These are phyloP conservation scores for Polyploca ridens DNA, from an alignment of 2,888 invertebrate species.

Conservation along the genomic window DNA sequence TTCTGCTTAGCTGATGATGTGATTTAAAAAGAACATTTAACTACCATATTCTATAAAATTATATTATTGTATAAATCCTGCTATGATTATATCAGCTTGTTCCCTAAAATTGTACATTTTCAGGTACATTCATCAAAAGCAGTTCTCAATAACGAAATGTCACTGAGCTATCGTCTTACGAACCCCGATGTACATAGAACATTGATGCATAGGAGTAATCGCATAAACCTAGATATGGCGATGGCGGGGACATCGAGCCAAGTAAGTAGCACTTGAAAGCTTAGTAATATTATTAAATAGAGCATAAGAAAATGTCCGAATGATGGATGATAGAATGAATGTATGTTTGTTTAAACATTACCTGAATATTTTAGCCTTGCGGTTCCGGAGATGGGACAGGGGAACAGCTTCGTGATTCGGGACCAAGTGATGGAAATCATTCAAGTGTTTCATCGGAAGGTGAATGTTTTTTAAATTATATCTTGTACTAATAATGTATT, in stretches of 20 bases:
- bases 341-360: constrained; percentile 8
- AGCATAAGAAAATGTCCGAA: constrained; percentile 2
- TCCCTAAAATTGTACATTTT: constrained; percentile 17
- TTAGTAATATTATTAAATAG: constrained; percentile 1
- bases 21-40: no score
- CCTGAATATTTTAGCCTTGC: constrained; percentile 51
- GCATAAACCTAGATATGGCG: constrained; percentile 78
- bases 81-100: background rate
- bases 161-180: constrained; percentile 84
- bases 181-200: constrained; percentile 76
- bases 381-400: constrained; percentile 56
- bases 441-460: constrained; percentile 98
- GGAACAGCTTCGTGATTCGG: constrained; percentile 56
- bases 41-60: no score
- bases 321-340: constrained; percentile 10
- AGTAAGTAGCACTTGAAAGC: constrained; percentile 39
- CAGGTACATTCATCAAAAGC: constrained; percentile 93
- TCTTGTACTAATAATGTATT: background rate
- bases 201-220: constrained; percentile 56
- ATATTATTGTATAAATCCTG: no score
- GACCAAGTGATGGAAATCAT: constrained; percentile 89
- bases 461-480: constrained; percentile 20
- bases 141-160: constrained; percentile 90
- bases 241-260: constrained; percentile 72
- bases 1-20: no score